Evolutionary conservation across 2,113 vertebrate genomes (phyloP).

Genomic region (Lasiurus borealis): DNA sequence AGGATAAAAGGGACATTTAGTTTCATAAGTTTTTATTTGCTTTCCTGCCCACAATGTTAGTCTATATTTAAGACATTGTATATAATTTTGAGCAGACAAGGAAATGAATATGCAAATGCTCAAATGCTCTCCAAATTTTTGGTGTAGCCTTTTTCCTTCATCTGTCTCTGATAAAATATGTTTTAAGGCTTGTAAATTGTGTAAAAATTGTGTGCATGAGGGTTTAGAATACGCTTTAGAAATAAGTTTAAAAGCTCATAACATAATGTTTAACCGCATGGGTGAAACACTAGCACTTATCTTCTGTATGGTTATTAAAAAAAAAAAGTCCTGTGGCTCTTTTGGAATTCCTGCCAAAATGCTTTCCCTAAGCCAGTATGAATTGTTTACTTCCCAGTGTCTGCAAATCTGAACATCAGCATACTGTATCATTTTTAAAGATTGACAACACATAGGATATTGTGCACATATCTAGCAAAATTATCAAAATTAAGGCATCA

Average conservation of each 20-base stretch:
- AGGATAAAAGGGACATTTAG: slow-evolving; percentile 1
- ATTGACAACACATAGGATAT: background rate
- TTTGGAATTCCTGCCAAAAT: slow-evolving; percentile 62
- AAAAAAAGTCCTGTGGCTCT: slow-evolving; percentile 38
- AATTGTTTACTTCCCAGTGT: slow-evolving; percentile 36
- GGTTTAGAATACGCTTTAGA: background rate
- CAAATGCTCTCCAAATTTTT: slow-evolving; percentile 17
- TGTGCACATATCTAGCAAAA: slow-evolving; percentile 3
- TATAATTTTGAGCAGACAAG: background rate
- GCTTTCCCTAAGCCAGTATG: slow-evolving; percentile 6
- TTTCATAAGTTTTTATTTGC: background rate
- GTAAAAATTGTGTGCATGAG: background rate
- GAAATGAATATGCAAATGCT: background rate
- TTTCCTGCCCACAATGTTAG: background rate
- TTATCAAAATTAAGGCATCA: slow-evolving; percentile 54
- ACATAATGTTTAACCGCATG: slow-evolving; percentile 33
- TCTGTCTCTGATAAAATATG: background rate
- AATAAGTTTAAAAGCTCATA: background rate
- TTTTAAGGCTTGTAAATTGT: background rate
- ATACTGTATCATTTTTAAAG: slow-evolving; percentile 52
- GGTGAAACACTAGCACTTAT: background rate
- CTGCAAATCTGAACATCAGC: slow-evolving; percentile 12
- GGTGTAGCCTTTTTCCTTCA: background rate
- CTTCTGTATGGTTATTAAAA: slow-evolving; percentile 59
- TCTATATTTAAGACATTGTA: background rate